Evolutionary conservation across 2,113 vertebrate genomes (phyloP).

Genomic region (Tonatia bakeri): DNA sequence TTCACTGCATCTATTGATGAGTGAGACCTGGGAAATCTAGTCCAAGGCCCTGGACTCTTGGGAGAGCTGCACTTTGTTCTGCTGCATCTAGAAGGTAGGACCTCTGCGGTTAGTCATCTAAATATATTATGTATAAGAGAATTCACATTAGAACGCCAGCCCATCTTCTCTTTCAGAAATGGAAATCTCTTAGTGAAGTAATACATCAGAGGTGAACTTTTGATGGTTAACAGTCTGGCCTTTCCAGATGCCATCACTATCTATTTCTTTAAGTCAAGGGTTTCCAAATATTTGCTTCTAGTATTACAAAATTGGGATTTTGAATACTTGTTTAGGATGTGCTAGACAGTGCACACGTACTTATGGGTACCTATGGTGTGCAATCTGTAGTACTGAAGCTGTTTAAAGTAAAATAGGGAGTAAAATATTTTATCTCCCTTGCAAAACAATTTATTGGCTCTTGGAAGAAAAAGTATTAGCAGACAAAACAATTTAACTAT

Average conservation of each 20-base stretch:
- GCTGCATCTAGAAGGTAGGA: not conserved
- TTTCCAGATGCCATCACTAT: not conserved
- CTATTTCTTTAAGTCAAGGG: not conserved
- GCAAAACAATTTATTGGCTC: not conserved
- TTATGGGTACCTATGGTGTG: not conserved
- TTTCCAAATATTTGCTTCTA: slow-evolving; percentile 25
- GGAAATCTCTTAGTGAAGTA: not conserved
- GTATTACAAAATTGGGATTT: not conserved
- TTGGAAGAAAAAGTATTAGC: not conserved
- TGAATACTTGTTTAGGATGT: not conserved
- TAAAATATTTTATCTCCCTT: not conserved
- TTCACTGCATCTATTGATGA: not conserved
- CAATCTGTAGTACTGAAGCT: not conserved
- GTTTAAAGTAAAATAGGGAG: not conserved
- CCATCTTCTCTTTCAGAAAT: slow-evolving; percentile 18
- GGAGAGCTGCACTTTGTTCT: slow-evolving; percentile 14
- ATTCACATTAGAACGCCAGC: slow-evolving; percentile 22
- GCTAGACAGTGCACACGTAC: not conserved
- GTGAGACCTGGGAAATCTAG: not conserved
- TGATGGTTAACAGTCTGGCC: not conserved
- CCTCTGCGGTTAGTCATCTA: slow-evolving; percentile 43
- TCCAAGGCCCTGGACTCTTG: not conserved
- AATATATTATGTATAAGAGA: slow-evolving; percentile 40
- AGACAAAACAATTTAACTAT: slow-evolving; percentile 5
- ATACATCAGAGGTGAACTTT: not conserved